Conservation (phyloP, 1,140 invertebrate species). For the Penaeus vannamei region DNA sequence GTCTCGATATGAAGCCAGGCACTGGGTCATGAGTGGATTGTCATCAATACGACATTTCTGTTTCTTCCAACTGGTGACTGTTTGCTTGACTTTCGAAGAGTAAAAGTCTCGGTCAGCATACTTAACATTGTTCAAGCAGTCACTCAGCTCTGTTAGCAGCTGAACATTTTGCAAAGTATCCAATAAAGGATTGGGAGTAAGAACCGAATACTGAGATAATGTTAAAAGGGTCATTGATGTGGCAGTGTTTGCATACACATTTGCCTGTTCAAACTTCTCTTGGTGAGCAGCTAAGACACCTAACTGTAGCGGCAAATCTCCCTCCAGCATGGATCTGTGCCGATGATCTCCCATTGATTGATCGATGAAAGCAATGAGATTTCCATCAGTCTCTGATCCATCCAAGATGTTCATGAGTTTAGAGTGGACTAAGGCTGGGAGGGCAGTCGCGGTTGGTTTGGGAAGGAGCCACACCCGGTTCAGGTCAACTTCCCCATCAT, state of each 20-base stretch:
- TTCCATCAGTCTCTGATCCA: slow-evolving; percentile 55
- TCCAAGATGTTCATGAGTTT: slow-evolving; percentile 63
- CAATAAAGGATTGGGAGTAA: slow-evolving; percentile 58
- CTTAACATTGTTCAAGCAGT: slow-evolving; percentile 48
- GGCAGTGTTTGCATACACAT: slow-evolving; percentile 45
- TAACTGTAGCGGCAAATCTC: slow-evolving; percentile 53
- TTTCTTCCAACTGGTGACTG: slow-evolving; percentile 48
- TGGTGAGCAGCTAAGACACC: slow-evolving; percentile 60
- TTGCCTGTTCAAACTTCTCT: slow-evolving; percentile 55
- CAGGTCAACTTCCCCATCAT: slow-evolving; percentile 35
- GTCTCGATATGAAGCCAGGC: slow-evolving; percentile 55
- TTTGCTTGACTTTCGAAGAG: slow-evolving; percentile 21
- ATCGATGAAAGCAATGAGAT: slow-evolving; percentile 52
- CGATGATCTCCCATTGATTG: slow-evolving; percentile 46
- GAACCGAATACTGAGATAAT: slow-evolving; percentile 58
- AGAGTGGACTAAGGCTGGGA: slow-evolving; percentile 60
- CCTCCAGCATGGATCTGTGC: slow-evolving; percentile 53
- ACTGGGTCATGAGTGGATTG: slow-evolving; percentile 51
- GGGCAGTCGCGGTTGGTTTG: slow-evolving; percentile 34
- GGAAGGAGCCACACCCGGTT: slow-evolving; percentile 60
- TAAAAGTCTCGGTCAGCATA: slow-evolving; percentile 30
- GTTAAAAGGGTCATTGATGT: slow-evolving; percentile 38
- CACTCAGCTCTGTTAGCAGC: slow-evolving; percentile 52
- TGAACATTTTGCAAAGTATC: slow-evolving; percentile 52
- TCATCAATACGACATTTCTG: slow-evolving; percentile 38